Conservation (phyloP, 1,140 invertebrate genomes). For the Scaptomyza pallida region DNA sequence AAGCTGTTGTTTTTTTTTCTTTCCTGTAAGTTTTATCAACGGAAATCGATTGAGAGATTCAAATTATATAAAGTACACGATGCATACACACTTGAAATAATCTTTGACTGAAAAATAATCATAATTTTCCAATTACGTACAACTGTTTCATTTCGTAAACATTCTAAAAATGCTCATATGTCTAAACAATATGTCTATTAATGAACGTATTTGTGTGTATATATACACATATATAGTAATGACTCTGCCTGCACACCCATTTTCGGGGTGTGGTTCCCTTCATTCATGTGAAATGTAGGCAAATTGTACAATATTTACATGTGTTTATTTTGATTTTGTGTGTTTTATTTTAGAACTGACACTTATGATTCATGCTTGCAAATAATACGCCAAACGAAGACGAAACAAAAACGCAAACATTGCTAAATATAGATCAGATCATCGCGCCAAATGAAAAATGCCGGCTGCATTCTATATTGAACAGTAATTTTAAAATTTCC, state of each 20-base stretch:
- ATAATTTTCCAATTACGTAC: slow-evolving; percentile 39
- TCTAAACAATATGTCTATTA: slow-evolving; percentile 22
- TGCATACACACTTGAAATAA: slow-evolving; percentile 28
- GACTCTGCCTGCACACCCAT: slow-evolving; percentile 8
- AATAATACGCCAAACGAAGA: slow-evolving; percentile 33
- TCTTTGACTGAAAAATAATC: slow-evolving; percentile 14
- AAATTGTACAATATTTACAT: slow-evolving; percentile 15
- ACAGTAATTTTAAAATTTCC: not conserved
- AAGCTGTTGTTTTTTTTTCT: slow-evolving; percentile 9
- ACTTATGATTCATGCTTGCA: slow-evolving; percentile 34
- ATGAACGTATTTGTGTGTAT: not conserved
- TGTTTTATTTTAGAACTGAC: slow-evolving; percentile 19
- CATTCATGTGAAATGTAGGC: slow-evolving; percentile 26
- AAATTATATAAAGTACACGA: not conserved
- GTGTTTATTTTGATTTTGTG: no score
- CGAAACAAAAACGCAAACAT: slow-evolving; percentile 14
- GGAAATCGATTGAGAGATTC: slow-evolving; percentile 48
- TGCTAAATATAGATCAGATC: slow-evolving; percentile 26
- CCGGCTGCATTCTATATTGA: slow-evolving; percentile 20
- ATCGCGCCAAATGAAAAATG: not conserved
- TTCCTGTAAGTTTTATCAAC: slow-evolving; percentile 26
- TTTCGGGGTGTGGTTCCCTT: slow-evolving; percentile 40
- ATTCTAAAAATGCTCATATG: no score
- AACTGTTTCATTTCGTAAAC: slow-evolving; percentile 37
- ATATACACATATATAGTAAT: slow-evolving; percentile 5